Percentiles rank a stretch among this genome's conserved stretches.
Evolutionary conservation across 2,888 invertebrate genomes (phyloP).

Genomic region (Chymomyza fuscimana): DNA sequence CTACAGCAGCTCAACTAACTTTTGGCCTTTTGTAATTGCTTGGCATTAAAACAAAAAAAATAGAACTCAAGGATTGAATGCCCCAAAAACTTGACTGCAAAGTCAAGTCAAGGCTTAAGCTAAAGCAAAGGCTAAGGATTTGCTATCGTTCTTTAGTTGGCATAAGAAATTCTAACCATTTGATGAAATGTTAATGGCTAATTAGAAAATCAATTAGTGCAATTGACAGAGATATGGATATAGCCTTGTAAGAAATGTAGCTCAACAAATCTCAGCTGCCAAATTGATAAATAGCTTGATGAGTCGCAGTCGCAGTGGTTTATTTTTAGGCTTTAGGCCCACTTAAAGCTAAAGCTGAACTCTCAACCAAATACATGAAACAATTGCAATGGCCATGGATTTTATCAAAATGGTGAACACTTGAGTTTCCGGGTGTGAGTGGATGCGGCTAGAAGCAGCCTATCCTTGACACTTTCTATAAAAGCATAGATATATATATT

Average conservation of each 20-base stretch:
- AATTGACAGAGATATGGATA: not conserved
- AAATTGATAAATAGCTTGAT: not conserved
- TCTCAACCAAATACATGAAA: not conserved
- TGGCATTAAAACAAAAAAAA: conserved; percentile 37
- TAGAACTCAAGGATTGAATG: not conserved
- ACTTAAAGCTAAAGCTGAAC: not conserved
- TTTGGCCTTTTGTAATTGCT: conserved; percentile 65
- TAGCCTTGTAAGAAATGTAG: not conserved
- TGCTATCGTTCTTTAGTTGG: not conserved
- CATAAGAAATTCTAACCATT: not conserved
- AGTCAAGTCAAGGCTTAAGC: not conserved
- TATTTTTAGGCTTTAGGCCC: not conserved
- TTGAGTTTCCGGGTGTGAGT: conserved; percentile 38
- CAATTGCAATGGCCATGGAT: not conserved
- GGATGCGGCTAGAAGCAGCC: conserved; percentile 10
- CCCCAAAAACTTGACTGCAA: not conserved
- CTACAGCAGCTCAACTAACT: conserved; percentile 24
- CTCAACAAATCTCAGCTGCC: not conserved
- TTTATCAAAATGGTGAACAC: not conserved
- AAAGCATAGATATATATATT: not conserved
- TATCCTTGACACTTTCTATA: conserved; percentile 64
- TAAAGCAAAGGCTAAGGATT: not conserved
- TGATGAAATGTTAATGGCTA: not conserved
- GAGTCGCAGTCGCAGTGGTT: not conserved
- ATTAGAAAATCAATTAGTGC: not conserved